A percentile compares a stretch with the other conserved stretches of the same genome.
Evolutionary conservation across 2,797 vertebrate species (phyloP).

Genomic region (Lepidocolaptes lacrymiger): DNA sequence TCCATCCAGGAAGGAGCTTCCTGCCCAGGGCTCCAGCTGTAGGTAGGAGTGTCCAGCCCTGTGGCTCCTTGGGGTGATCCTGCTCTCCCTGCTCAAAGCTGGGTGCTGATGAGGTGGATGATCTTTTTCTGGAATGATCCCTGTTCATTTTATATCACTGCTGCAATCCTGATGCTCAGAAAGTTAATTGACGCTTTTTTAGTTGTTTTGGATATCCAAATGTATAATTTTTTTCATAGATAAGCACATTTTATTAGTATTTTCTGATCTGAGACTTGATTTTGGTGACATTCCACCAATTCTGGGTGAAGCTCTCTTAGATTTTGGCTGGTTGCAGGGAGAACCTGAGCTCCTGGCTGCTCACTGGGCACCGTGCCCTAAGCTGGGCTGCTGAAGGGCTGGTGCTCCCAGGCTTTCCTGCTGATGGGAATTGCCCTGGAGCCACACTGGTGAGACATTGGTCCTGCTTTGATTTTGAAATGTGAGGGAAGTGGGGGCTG

Average conservation of each 20-base stretch:
- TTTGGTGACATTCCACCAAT: not conserved
- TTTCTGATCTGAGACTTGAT: not conserved
- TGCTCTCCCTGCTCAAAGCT: not conserved
- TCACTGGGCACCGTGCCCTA: not conserved
- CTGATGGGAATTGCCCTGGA: not conserved
- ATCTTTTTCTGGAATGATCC: not conserved
- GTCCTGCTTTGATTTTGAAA: not conserved
- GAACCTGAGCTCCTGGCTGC: not conserved
- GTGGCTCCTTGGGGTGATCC: accelerated
- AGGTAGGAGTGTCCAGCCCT: not conserved
- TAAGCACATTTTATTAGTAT: not conserved
- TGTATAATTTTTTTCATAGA: accelerated
- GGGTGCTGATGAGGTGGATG: not conserved
- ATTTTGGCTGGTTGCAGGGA: not conserved
- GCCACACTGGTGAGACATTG: not conserved
- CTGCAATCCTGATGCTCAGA: not conserved
- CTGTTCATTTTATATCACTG: accelerated
- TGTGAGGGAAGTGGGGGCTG: not conserved
- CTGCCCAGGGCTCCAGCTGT: not conserved
- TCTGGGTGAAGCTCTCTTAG: not conserved
- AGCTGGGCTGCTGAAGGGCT: not conserved
- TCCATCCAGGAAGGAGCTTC: not conserved
- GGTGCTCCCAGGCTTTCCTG: not conserved
- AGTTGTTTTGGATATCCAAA: not conserved
- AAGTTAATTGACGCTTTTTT: accelerated